Conservation (phyloP, 30 jellyfish, hydroid and myxozoan species). For the Cassiopea xamachana region DNA sequence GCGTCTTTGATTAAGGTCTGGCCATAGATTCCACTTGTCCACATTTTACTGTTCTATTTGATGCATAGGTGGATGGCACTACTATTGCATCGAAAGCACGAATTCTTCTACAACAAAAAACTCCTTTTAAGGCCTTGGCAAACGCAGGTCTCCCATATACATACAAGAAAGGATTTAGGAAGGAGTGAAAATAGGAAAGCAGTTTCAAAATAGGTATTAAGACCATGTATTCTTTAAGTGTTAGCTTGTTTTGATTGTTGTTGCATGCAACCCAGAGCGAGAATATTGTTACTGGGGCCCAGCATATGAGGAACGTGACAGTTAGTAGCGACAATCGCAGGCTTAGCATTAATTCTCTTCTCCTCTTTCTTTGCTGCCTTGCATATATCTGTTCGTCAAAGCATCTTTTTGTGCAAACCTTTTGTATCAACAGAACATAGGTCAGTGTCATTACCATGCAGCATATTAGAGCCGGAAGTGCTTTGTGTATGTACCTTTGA, state of each 20-base stretch:
- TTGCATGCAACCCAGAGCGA: conserved; percentile 24
- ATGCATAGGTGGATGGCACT: neutral
- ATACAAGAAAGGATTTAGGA: conserved; percentile 43
- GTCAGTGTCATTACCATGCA: conserved; percentile 24
- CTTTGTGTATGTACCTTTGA: conserved; percentile 19
- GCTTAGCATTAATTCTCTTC: conserved; percentile 21
- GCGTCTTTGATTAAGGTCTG: neutral
- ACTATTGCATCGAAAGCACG: neutral
- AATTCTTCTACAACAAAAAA: neutral
- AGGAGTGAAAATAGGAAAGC: conserved; percentile 37
- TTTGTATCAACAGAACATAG: conserved; percentile 1
- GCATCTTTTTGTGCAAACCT: conserved; percentile 1
- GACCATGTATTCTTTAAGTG: neutral
- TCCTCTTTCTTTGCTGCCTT: neutral
- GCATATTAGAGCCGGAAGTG: conserved; percentile 23
- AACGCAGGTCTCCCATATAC: conserved; percentile 58
- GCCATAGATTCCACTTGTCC: neutral
- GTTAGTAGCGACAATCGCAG: conserved; percentile 36
- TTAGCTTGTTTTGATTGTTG: neutral
- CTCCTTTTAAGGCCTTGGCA: conserved; percentile 19
- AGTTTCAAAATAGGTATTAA: conserved; percentile 13
- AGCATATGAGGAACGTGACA: conserved; percentile 23
- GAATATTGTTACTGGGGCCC: conserved; percentile 48
- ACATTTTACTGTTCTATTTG: neutral
- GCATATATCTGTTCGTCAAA: neutral